These are phyloP conservation scores for Eupithecia dodoneata DNA, from an alignment of 2,888 invertebrate genomes.

Conservation along the genomic window DNA sequence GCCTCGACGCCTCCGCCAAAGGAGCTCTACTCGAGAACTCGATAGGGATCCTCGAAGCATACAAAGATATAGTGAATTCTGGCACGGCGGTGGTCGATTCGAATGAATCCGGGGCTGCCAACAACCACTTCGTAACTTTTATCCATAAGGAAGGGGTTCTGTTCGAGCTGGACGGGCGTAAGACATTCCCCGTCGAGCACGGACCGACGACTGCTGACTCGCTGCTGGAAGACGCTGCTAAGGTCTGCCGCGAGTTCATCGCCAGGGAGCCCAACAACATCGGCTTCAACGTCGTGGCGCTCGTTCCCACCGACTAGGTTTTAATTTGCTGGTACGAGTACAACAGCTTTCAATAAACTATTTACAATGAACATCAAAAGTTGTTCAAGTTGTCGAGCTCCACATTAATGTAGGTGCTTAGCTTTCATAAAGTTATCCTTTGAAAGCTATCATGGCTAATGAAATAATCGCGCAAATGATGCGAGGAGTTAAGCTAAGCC, in stretches of 20 bases:
- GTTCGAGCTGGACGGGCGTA: constrained; percentile 90
- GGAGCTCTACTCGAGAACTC: constrained; percentile 90
- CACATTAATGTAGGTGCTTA: constrained; percentile 40
- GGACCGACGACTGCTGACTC: constrained; percentile 89
- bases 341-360: constrained; percentile 22
- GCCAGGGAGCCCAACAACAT: constrained; percentile 92
- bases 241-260: constrained; percentile 93
- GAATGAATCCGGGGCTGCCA: constrained; percentile 85
- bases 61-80: constrained; percentile 91
- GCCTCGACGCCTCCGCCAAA: constrained; percentile 88
- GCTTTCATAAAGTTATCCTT: constrained; percentile 35
- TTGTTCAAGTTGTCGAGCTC: constrained; percentile 39
- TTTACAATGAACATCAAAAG: constrained; percentile 26
- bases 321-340: constrained; percentile 33
- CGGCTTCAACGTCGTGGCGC: constrained; percentile 94
- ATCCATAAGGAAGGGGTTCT: constrained; percentile 90
- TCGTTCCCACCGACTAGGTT: constrained; percentile 81
- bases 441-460: constrained; percentile 51
- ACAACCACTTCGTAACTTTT: constrained; percentile 95
- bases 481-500: constrained; percentile 50
- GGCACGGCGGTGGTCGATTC: constrained; percentile 91
- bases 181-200: constrained; percentile 90
- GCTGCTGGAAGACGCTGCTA: constrained; percentile 92
- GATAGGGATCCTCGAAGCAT: constrained; percentile 88
- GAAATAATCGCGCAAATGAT: constrained; percentile 58